Base-by-base conservation (phyloP, 2,797 vertebrate genomes). In the Sebastes vulpes region DNA sequence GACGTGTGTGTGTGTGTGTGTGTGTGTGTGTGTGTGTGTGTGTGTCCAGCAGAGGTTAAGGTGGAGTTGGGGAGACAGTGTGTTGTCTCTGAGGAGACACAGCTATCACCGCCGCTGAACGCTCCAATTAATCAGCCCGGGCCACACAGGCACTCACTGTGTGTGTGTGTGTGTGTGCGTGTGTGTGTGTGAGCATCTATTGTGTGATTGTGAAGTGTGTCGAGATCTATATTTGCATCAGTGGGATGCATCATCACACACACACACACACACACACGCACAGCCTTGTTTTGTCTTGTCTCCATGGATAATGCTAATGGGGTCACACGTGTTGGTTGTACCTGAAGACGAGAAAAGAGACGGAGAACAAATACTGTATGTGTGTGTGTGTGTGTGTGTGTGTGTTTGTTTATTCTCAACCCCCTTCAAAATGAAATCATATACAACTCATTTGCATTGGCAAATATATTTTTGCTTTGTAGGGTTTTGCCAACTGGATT, bases 121-220 rank as follows among this genome's bases (percentile, higher is more conserved):
- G 63, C 82, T 85, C 74, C 92, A 94, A 95, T 94, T 94, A 94
- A 94, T 95, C 94, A 95, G 65, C 75, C 60, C 1, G n/a, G 78
- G 85, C 89, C 86, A 84, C 85, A 81, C 78, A 72, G 38, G 70
- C 72, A 16, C 77, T 60, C 29, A 1, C 21, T 52, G 6, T 70
- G 71, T 78, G 28, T 53, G 29, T 29, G 26, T 67, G 72, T 23
- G 48, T 71, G 53, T 65, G 28, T 42, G 61, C 65, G 68, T 31
- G 31, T 29, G 28, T 31, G 29, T 28, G 29, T 32, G 31, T 32
- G 31, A 59, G 79, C 52, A 67, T 75, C 42, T 50, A 11, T 70
- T 68, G 78, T 82, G 78, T 54, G 63, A 54, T 48, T 71, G 70
- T 32, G 58, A 65, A 72, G 76, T 74, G 88, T 85, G 75, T 76